Evolutionary conservation across 2,113 vertebrate species (phyloP).

Genomic region (Brachypodius melanocephalos): DNA sequence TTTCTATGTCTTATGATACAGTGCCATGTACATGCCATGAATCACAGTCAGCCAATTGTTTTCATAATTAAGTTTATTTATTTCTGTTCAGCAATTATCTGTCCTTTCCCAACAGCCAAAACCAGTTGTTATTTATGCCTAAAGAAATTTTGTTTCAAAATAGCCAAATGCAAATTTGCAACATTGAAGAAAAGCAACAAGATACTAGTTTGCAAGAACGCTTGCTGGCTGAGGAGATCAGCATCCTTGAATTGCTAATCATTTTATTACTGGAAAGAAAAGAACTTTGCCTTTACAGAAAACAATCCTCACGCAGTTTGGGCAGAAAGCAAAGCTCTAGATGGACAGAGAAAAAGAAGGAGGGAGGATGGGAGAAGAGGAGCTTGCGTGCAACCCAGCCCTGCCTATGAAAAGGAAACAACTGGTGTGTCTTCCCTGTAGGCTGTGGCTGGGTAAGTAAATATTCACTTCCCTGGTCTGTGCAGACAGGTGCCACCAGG

Average conservation of each 20-base stretch:
- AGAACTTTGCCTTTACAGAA: background rate
- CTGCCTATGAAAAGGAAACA: background rate
- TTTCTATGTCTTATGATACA: background rate
- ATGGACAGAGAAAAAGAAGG: background rate
- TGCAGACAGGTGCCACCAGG: background rate
- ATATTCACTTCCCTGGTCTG: background rate
- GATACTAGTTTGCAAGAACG: background rate
- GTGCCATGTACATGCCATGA: background rate
- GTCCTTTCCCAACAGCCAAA: background rate
- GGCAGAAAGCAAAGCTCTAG: background rate
- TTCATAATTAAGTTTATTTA: background rate
- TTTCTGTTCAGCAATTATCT: background rate
- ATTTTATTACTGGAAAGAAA: background rate
- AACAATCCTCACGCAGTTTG: background rate
- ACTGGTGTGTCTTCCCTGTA: accelerated
- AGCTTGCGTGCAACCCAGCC: background rate
- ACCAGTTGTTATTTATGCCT: background rate
- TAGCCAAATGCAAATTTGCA: background rate
- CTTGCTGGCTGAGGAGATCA: background rate
- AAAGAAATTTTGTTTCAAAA: slow-evolving; percentile 4
- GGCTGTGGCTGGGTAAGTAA: background rate
- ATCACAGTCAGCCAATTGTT: background rate
- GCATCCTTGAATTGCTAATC: background rate
- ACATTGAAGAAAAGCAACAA: background rate
- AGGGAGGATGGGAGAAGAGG: background rate